Base-by-base conservation (phyloP, 2,888 invertebrate genomes). In the Aphidoletes aphidimyza region DNA sequence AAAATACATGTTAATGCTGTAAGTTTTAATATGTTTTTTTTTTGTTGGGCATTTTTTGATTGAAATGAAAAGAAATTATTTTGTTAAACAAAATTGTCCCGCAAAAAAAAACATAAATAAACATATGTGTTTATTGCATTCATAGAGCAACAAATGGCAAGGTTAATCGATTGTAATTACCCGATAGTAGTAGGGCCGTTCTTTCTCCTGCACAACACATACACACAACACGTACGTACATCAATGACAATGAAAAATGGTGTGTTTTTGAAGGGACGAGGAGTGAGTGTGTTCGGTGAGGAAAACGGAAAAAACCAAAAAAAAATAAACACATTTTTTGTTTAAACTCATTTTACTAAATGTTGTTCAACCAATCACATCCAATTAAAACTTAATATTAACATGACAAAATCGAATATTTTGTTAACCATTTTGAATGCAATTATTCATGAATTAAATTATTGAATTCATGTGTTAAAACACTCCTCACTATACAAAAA, bases 141-240 rank as follows among this genome's bases (percentile, higher is more conserved):
- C 69, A 69, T 69, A 69, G 30, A 69, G 30, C 69, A 69, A n/a
- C n/a, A n/a, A n/a, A 69, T 30, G 69, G 30, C 8, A 30, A 30
- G 1, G 69, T 69, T 69, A 69, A 69, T 69, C 69, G 69, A 30
- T 69, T 37, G 26, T 84, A 84, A 78, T 84, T 84, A 84, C 84
- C 84, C 69, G 69, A 42, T 84, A 84, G 78, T 30, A 84, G 42
- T 78, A 78, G 39, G 84, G 84, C 84, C 78, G 84, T 37, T 84
- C 69, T 59, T 59, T 84, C 85, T 85, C 83, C 86, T 85, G 54
- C 84, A 78, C 17, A 34, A 83, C 2, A 34, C 69, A 69, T 69
- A 14, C 69, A 69, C n/a, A 69, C 69, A 69, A 30, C 30, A 30
- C 69, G 34, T 69, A 69, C 69, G 69, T n/a, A n/a, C 69, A 69